Percentiles rank a stretch among this genome's conserved stretches.
Conservation (phyloP, 2,113 vertebrate genomes). For the Alosa alosa region DNA sequence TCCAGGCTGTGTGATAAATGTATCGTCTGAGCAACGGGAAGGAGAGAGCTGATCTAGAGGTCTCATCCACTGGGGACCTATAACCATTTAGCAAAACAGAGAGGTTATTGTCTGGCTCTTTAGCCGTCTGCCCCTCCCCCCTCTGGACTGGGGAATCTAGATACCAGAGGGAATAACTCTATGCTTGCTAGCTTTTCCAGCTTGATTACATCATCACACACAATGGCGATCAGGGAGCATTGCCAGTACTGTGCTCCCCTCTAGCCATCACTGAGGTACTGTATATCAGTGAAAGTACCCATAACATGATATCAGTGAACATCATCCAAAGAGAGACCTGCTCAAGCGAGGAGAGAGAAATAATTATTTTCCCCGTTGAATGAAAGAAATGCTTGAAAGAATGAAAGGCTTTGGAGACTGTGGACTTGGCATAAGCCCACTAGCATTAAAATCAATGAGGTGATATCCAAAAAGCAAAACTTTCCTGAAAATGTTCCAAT, state of each 20-base stretch:
- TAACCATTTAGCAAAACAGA: slow-evolving; percentile 41
- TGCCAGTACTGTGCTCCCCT: neutral
- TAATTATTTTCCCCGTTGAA: neutral
- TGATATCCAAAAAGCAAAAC: neutral
- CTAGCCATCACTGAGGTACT: neutral
- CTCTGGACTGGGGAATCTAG: neutral
- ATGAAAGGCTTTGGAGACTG: neutral
- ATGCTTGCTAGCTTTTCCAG: neutral
- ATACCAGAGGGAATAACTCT: neutral
- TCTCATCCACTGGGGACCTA: slow-evolving; percentile 32
- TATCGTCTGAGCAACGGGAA: neutral
- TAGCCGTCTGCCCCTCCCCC: slow-evolving; percentile 18
- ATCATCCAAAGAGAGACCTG: neutral
- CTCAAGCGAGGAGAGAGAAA: neutral
- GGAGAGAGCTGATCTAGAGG: slow-evolving; percentile 15
- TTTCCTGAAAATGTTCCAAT: slow-evolving; percentile 10
- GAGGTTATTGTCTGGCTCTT: slow-evolving; percentile 34
- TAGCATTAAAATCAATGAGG: neutral
- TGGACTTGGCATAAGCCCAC: neutral
- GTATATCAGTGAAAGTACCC: neutral
- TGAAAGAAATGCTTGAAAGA: neutral
- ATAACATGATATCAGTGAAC: neutral
- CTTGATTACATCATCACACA: slow-evolving; percentile 11
- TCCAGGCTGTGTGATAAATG: slow-evolving; percentile 10
- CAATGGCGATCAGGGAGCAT: neutral